Base-by-base conservation (phyloP, 2,113 vertebrate genomes). In the Oryzias curvinotus region DNA sequence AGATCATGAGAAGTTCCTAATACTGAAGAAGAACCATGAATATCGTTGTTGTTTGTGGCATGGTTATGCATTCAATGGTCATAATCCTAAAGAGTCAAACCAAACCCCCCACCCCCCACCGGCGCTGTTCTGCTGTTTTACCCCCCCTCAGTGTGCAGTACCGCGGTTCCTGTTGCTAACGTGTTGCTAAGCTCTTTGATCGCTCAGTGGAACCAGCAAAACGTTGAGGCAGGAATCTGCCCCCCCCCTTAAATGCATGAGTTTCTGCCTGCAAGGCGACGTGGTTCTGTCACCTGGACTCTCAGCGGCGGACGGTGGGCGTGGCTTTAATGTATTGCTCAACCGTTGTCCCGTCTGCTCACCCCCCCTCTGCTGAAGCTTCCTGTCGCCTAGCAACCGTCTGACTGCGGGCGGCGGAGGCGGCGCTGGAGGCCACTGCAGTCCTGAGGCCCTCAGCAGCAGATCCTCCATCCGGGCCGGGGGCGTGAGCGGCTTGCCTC, bases 31-130 rank as follows among this genome's bases (percentile, higher is more conserved):
- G 84, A 88, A 90, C 83, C 88, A 85, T 95, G 91, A 93, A 90
- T 92, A 82, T 97, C 91, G 91, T 92, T 93, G 92, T 96, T 96
- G 92, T 90, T 93, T 93, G 95, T 98, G 94, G 96, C 97, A 99
- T 99, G 97, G 93, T 94, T 95, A 95, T 94, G 94, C 94, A 95
- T 96, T 94, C 92, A 92, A 82, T 96, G 94, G 93, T 94, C 92
- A 93, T 93, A 84, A 92, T 93, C 91, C 95, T 90, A 90, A 87
- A 78, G 81, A 93, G 91, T 93, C 90, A 86, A 89, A 73, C 53
- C 64, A 76, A 19, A 76, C 21, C 21, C 21, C 21, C 21, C 59
- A 47, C 19, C 95, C 91, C 83, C 92, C 88, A 90, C 85, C 93
- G 92, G 89, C 86, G 83, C 92, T 93, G 91, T 94, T 93, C 91